Evolutionary conservation across 1,140 invertebrate species (phyloP).

Genomic region (Drosophila truncata): DNA sequence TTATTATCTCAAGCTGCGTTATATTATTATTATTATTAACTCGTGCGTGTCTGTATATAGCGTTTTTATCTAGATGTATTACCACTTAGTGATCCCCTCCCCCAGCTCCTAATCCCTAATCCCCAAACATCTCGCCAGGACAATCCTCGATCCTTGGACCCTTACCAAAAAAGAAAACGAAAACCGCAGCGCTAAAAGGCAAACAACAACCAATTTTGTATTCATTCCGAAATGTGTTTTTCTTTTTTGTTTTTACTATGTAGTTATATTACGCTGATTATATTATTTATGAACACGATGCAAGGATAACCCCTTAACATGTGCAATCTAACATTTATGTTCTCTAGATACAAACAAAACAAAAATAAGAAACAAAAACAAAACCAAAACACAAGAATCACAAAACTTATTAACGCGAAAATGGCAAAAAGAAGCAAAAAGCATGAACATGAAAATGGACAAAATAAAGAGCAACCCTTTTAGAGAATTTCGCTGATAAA

Average conservation of each 20-base stretch:
- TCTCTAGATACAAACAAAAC: conserved; percentile 55
- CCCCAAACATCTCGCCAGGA: conserved; percentile 22
- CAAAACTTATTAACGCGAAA: conserved; percentile 67
- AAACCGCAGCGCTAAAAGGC: conserved; percentile 69
- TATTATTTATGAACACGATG: conserved; percentile 65
- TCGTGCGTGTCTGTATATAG: conserved; percentile 79
- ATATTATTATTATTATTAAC: conserved; percentile 76
- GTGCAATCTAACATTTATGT: conserved; percentile 80
- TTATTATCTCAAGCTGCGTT: conserved; percentile 72
- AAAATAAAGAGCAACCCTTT: conserved; percentile 80
- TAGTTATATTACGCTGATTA: conserved; percentile 74
- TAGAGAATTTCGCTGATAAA: conserved; percentile 84
- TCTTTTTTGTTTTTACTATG: conserved; percentile 56
- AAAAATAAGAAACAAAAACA: conserved; percentile 31
- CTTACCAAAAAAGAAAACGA: conserved; percentile 27
- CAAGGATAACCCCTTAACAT: conserved; percentile 57
- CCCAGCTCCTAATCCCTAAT: background rate
- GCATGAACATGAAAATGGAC: conserved; percentile 53
- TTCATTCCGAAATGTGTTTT: conserved; percentile 75
- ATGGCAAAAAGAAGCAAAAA: conserved; percentile 57
- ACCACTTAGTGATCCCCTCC: conserved; percentile 67
- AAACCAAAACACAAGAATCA: conserved; percentile 59
- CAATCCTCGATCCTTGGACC: conserved; percentile 27
- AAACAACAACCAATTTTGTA: conserved; percentile 66
- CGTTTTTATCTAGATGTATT: conserved; percentile 84